phyloP scores from a whole-genome alignment of 2,113 vertebrate genomes.

The Prunella fulvescens region DNA sequence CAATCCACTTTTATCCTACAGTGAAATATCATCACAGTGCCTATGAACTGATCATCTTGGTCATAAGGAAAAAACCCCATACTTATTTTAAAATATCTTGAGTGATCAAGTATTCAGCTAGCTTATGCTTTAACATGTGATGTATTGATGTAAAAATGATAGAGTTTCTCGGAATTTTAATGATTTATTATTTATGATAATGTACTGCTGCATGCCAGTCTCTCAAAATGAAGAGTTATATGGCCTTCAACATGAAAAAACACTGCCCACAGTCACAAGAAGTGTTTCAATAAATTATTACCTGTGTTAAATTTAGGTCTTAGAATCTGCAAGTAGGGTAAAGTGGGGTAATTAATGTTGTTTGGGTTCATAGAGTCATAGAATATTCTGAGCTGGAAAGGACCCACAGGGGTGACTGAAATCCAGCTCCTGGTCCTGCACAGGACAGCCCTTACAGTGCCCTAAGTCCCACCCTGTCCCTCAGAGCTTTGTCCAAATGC shows the following conservation, averaged over 20 bases:
- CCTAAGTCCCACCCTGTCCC: not conserved
- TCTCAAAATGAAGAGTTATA: conserved; percentile 40
- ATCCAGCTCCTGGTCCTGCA: not conserved
- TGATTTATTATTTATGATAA: conserved; percentile 32
- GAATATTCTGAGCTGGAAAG: not conserved
- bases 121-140: not conserved
- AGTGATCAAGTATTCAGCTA: not conserved
- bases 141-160: not conserved
- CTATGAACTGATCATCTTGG: not conserved
- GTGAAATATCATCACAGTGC: not conserved
- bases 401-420: not conserved
- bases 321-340: not conserved
- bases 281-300: not conserved
- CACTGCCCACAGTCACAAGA: not conserved
- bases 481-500: not conserved
- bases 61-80: not conserved
- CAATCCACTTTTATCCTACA: not conserved
- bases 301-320: not conserved
- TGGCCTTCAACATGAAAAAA: not conserved
- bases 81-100: not conserved
- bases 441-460: not conserved
- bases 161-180: not conserved
- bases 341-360: not conserved
- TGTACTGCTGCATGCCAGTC: not conserved
- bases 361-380: not conserved